Percentiles rank a stretch among this genome's conserved stretches.
Evolutionary conservation across 2,888 invertebrate genomes (phyloP).

Genomic region (Steinernema carpocapsae): DNA sequence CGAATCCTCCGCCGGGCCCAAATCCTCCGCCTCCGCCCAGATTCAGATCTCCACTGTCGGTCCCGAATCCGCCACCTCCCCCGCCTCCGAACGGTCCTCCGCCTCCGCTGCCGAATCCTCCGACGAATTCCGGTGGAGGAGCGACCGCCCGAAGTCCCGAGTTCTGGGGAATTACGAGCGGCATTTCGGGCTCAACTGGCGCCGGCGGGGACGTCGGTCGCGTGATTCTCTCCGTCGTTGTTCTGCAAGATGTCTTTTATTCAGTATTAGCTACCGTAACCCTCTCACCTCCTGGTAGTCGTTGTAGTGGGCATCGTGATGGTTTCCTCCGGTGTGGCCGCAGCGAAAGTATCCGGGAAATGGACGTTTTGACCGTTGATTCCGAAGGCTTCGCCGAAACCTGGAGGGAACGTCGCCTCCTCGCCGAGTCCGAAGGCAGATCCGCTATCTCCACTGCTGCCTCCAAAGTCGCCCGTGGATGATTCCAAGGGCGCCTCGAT

Average conservation of each 20-base stretch:
- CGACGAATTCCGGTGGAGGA: constrained; percentile 66
- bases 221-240: constrained; percentile 7
- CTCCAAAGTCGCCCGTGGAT: neutral
- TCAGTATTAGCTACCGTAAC: no score
- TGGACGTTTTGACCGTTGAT: constrained; percentile 27
- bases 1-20: constrained; percentile 37
- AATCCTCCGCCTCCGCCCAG: constrained; percentile 47
- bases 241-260: neutral
- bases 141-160: constrained; percentile 65
- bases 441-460: neutral
- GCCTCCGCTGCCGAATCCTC: constrained; percentile 46
- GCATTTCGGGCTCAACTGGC: constrained; percentile 44
- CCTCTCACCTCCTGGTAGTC: neutral
- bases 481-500: neutral
- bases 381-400: constrained; percentile 25
- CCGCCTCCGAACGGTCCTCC: constrained; percentile 30
- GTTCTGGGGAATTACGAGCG: constrained; percentile 63
- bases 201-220: constrained; percentile 2
- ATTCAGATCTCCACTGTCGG: constrained; percentile 33
- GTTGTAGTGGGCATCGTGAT: constrained; percentile 22
- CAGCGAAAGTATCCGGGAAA: neutral
- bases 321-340: neutral
- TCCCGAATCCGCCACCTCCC: constrained; percentile 39
- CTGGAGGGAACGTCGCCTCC: constrained; percentile 13
- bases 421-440: constrained; percentile 28